phyloP scores from a whole-genome alignment of 1,140 invertebrate genomes.

The Ectropis grisescens region DNA sequence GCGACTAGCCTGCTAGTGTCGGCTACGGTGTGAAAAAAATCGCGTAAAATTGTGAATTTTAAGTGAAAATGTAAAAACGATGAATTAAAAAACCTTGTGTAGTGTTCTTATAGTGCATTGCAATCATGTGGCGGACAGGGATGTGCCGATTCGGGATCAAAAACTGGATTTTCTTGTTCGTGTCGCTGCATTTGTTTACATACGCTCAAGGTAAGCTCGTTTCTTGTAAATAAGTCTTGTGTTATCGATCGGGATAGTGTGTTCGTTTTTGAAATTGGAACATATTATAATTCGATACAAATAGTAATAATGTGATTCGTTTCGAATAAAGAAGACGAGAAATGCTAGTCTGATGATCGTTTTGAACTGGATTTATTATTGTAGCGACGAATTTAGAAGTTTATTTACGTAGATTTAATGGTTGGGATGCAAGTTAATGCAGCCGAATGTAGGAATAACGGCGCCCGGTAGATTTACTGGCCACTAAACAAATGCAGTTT shows the following conservation, averaged over 20 bases:
- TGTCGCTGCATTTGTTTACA: conserved; percentile 63
- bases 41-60: conserved; percentile 31
- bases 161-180: conserved; percentile 64
- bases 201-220: conserved; percentile 60
- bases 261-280: conserved; percentile 2
- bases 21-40: no score
- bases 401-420: conserved; percentile 33
- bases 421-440: conserved; percentile 23
- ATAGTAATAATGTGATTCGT: neutral
- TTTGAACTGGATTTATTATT: conserved; percentile 10
- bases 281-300: no score
- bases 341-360: conserved; percentile 2
- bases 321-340: neutral
- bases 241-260: conserved; percentile 35
- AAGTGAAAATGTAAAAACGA: conserved; percentile 62
- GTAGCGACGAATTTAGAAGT: conserved; percentile 10
- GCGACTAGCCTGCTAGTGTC: conserved; percentile 31
- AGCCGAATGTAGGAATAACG: conserved; percentile 14
- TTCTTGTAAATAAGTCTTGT: conserved; percentile 48
- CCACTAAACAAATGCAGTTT: no score
- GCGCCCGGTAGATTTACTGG: no score
- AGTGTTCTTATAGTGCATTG: conserved; percentile 44
- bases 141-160: conserved; percentile 51
- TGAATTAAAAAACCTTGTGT: conserved; percentile 63
- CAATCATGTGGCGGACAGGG: conserved; percentile 62